Conservation (phyloP, 2,888 invertebrate genomes). For the Nemotelus nigrinus region DNA sequence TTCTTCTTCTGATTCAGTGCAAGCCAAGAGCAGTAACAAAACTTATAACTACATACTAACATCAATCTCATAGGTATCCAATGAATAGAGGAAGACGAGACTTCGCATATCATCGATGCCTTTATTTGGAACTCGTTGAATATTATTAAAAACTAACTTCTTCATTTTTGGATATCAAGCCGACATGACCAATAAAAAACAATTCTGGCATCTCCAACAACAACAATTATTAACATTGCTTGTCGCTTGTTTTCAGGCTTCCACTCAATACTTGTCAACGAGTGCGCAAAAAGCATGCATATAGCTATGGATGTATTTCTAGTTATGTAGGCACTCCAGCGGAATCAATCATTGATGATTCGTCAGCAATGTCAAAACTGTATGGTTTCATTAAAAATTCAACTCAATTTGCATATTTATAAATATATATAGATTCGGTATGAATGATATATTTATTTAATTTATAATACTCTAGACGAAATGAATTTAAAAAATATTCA, state of each 20-base stretch:
- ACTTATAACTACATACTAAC: too few relatives aligned
- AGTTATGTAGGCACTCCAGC: too few relatives aligned
- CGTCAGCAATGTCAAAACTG: too few relatives aligned
- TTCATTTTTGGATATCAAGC: conserved; percentile 27
- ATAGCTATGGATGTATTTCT: too few relatives aligned
- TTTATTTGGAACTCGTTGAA: conserved; percentile 23
- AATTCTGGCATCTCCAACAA: conserved; percentile 21
- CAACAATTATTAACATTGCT: neutral
- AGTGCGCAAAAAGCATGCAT: too few relatives aligned
- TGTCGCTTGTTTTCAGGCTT: neutral
- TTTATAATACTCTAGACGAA: too few relatives aligned
- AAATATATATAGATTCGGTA: too few relatives aligned
- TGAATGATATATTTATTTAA: too few relatives aligned
- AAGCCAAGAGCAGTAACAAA: neutral
- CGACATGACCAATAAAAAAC: neutral
- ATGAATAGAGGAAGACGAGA: neutral
- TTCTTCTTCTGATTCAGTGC: neutral
- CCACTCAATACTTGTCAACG: neutral
- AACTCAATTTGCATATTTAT: too few relatives aligned
- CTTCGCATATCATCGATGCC: conserved; percentile 16
- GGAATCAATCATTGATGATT: too few relatives aligned
- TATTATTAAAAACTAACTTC: conserved; percentile 34
- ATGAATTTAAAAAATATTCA: too few relatives aligned
- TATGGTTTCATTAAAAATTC: too few relatives aligned
- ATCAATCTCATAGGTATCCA: neutral